Evolutionary conservation across 2,797 vertebrate genomes (phyloP).

Genomic region (Euthynnus affinis): DNA sequence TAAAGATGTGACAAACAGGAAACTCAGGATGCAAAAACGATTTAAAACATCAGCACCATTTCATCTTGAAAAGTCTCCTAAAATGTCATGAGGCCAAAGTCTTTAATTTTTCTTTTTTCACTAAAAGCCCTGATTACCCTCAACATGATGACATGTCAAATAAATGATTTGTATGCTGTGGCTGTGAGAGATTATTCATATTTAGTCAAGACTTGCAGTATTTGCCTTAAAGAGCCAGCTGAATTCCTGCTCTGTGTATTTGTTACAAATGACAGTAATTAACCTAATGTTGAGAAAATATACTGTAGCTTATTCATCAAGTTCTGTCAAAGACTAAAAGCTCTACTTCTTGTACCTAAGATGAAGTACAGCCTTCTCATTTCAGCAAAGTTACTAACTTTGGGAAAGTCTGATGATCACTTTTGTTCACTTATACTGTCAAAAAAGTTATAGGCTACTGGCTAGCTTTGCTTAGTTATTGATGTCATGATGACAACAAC

Average conservation of each 20-base stretch:
- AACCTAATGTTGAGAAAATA: conserved; percentile 28
- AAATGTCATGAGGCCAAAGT: not conserved
- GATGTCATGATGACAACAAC: too few relatives aligned
- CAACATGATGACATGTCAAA: conserved; percentile 14
- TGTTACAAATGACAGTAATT: conserved; percentile 48
- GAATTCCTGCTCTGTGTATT: conserved; percentile 2
- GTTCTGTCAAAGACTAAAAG: conserved; percentile 28
- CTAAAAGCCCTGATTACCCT: conserved; percentile 9
- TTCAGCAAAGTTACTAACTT: not conserved
- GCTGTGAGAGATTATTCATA: conserved; percentile 23
- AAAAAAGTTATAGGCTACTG: too few relatives aligned
- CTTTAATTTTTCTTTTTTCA: conserved; percentile 3
- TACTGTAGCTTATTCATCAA: conserved; percentile 27
- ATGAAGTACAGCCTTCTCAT: conserved; percentile 6
- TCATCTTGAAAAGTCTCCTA: not conserved
- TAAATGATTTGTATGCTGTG: not conserved
- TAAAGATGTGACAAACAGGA: not conserved
- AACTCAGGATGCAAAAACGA: not conserved
- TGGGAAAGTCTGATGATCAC: too few relatives aligned
- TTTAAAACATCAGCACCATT: not conserved
- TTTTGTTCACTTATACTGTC: too few relatives aligned
- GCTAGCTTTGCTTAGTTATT: too few relatives aligned
- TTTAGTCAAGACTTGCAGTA: conserved; percentile 2
- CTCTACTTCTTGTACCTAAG: not conserved
- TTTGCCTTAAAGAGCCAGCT: conserved; percentile 17